Conservation (phyloP, 2,113 vertebrate species). For the Leucoraja erinaceus region DNA sequence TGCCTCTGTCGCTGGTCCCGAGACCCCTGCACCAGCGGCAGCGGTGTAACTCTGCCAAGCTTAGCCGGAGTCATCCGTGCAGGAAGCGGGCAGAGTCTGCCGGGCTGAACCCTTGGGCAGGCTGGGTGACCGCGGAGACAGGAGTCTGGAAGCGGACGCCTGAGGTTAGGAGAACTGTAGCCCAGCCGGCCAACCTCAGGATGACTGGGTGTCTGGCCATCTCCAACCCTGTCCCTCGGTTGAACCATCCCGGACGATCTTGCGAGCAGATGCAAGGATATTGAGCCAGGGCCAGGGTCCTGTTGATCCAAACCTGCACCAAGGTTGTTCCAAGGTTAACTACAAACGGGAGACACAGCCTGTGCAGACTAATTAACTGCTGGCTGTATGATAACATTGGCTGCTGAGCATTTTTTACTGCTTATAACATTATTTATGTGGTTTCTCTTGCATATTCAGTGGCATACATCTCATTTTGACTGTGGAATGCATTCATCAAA, state of each 20-base stretch:
- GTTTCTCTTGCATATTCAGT: not conserved
- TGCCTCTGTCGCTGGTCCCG: too few relatives aligned
- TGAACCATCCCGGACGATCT: not conserved
- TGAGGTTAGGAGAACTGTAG: not conserved
- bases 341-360: not conserved
- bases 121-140: not conserved
- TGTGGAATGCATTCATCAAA: not conserved
- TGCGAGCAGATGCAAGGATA: not conserved
- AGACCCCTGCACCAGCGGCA: too few relatives aligned
- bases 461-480: not conserved
- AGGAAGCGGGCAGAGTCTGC: not conserved
- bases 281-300: not conserved
- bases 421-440: conserved; percentile 24
- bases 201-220: not conserved
- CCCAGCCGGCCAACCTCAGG: not conserved
- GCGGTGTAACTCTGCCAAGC: not conserved
- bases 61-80: not conserved
- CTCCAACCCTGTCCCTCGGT: too few relatives aligned
- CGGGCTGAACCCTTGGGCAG: too few relatives aligned
- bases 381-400: not conserved
- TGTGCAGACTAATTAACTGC: not conserved
- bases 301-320: not conserved
- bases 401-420: not conserved
- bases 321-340: conserved; percentile 16
- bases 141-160: too few relatives aligned